These are phyloP conservation scores for Cathartes aura DNA, from an alignment of 2,113 vertebrate genomes.

Conservation along the genomic window DNA sequence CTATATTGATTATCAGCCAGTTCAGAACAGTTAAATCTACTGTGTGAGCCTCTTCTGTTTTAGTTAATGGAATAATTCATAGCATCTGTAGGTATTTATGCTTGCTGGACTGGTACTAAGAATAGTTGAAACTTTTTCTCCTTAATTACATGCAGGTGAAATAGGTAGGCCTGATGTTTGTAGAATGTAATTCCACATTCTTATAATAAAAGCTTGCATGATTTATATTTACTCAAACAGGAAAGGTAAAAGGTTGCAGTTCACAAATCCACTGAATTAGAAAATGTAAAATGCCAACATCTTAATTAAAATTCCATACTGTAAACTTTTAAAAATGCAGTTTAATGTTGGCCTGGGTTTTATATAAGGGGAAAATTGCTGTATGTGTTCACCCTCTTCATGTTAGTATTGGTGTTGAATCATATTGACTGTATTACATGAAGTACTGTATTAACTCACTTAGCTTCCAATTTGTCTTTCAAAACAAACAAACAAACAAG, in stretches of 20 bases:
- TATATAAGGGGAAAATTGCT: not conserved
- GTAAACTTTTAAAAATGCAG: not conserved
- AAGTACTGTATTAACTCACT: not conserved
- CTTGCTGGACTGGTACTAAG: not conserved
- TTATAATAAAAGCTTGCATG: not conserved
- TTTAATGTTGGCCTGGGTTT: not conserved
- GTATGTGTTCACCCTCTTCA: not conserved
- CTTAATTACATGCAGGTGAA: slow-evolving; percentile 36
- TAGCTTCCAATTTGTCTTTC: not conserved
- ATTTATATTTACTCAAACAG: not conserved
- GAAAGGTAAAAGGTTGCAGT: not conserved
- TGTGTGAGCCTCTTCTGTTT: not conserved
- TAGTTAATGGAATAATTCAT: not conserved
- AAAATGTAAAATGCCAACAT: not conserved
- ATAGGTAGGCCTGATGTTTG: not conserved
- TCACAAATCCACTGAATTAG: not conserved
- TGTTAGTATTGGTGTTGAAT: not conserved
- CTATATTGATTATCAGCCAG: not conserved
- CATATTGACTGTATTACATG: not conserved
- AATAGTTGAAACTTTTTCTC: not conserved
- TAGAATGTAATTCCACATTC: not conserved
- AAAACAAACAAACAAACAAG: not conserved
- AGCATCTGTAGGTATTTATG: slow-evolving; percentile 22
- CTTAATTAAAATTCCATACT: slow-evolving; percentile 2
- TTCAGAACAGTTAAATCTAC: not conserved